phyloP scores from a whole-genome alignment of 2,797 vertebrate genomes.

The Thunnus albacares region DNA sequence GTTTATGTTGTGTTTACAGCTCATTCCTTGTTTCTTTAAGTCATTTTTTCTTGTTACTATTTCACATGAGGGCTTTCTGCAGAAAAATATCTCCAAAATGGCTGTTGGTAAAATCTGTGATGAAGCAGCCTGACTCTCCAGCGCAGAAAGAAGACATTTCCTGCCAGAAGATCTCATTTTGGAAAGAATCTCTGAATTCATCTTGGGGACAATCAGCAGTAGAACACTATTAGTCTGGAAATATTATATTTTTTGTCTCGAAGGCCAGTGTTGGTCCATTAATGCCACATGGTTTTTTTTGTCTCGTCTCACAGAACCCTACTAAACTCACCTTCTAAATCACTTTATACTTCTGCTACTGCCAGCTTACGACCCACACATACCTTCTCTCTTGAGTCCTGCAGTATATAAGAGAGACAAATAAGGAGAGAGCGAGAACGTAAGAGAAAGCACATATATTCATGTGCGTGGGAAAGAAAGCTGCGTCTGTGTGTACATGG shows the following conservation, averaged over 20 bases:
- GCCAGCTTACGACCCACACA: slow-evolving; percentile 59
- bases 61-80: neutral
- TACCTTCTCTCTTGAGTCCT: slow-evolving; percentile 10
- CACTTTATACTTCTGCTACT: slow-evolving; percentile 35
- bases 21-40: neutral
- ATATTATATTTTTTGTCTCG: neutral
- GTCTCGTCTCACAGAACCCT: slow-evolving; percentile 16
- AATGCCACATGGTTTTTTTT: slow-evolving; percentile 1
- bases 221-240: neutral
- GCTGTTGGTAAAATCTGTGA: neutral
- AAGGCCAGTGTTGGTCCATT: neutral
- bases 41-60: neutral
- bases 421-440: slow-evolving; percentile 20
- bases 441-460: slow-evolving; percentile 28
- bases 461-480: slow-evolving; percentile 43
- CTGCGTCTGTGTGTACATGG: slow-evolving; percentile 19
- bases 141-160: neutral
- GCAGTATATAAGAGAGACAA: slow-evolving; percentile 22
- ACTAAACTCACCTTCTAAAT: slow-evolving; percentile 54
- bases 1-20: neutral
- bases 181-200: neutral
- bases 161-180: slow-evolving; percentile 11
- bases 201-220: neutral
- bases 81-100: neutral
- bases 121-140: neutral